These are phyloP conservation scores for Propithecus perrieri DNA, from an alignment of 2,797 vertebrate species.

Conservation along the genomic window DNA sequence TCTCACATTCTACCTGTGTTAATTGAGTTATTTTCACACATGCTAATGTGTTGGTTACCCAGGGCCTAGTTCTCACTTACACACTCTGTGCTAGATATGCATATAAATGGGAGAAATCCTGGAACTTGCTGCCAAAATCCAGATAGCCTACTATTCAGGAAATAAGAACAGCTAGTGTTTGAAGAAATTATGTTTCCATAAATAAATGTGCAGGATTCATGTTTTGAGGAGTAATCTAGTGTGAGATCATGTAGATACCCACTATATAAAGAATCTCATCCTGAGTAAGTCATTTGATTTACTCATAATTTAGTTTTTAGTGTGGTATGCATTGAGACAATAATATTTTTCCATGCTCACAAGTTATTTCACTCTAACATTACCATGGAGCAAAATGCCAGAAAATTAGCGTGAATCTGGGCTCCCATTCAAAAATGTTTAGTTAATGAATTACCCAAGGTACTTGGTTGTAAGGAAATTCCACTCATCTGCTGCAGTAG, in stretches of 20 bases:
- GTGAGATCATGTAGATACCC: not conserved
- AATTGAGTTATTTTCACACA: slow-evolving; percentile 82
- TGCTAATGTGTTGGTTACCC: slow-evolving; percentile 76
- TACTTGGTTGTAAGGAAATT: slow-evolving; percentile 32
- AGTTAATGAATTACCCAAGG: slow-evolving; percentile 57
- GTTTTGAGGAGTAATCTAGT: not conserved
- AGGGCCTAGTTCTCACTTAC: slow-evolving; percentile 68
- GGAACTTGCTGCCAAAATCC: slow-evolving; percentile 66
- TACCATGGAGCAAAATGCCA: slow-evolving; percentile 14
- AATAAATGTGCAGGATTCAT: slow-evolving; percentile 1
- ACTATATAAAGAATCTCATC: not conserved
- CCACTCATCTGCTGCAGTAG: not conserved
- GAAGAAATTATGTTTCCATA: slow-evolving; percentile 56
- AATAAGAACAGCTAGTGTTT: slow-evolving; percentile 39
- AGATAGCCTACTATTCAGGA: slow-evolving; percentile 60
- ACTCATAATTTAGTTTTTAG: slow-evolving; percentile 23
- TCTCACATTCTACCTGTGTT: slow-evolving; percentile 79
- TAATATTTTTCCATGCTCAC: not conserved
- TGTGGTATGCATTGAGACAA: not conserved
- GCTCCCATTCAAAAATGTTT: slow-evolving; percentile 47
- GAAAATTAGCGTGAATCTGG: slow-evolving; percentile 40
- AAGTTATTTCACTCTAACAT: slow-evolving; percentile 52
- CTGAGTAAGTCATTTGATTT: not conserved
- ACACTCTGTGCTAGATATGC: slow-evolving; percentile 62
- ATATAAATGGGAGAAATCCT: slow-evolving; percentile 74